Conservation (phyloP, 2,113 vertebrate species). For the Hypanus sabinus region DNA sequence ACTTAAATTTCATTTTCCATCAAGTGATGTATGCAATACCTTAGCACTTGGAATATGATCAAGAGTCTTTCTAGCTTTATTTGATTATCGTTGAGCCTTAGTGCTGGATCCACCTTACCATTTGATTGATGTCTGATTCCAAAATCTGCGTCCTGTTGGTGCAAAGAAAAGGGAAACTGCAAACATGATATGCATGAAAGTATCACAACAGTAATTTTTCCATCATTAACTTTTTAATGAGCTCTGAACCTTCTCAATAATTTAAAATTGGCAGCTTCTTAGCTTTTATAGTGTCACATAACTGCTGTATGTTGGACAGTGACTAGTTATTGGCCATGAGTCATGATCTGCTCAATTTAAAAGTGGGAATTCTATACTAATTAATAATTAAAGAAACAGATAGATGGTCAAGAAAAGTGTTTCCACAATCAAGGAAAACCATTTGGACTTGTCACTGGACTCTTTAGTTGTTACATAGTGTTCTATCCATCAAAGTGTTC, state of each 20-base stretch:
- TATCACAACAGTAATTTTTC: slow-evolving; percentile 37
- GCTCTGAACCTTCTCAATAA: slow-evolving; percentile 20
- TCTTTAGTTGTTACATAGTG: neutral
- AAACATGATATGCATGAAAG: slow-evolving; percentile 27
- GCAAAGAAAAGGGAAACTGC: slow-evolving; percentile 31
- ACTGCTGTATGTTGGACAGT: neutral
- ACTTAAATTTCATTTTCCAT: slow-evolving; percentile 28
- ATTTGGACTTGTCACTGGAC: neutral
- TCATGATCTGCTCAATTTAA: neutral
- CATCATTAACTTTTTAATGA: slow-evolving; percentile 37
- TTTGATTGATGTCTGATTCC: neutral
- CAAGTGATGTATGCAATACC: neutral
- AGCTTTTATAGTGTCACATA: neutral
- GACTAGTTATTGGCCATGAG: neutral
- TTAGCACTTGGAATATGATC: neutral
- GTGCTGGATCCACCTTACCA: neutral
- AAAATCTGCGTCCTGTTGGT: slow-evolving; percentile 15
- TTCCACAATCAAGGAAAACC: neutral
- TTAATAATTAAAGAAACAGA: neutral
- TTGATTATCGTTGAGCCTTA: neutral
- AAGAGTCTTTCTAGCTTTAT: neutral
- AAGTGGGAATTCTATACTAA: slow-evolving; percentile 2
- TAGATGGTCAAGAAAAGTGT: neutral
- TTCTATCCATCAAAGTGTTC: neutral
- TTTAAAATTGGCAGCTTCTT: slow-evolving; percentile 29